Evolutionary conservation across 2,797 vertebrate species (phyloP), one percentile per base, ranked within the genome.

Genomic region (Falco biarmicus): DNA sequence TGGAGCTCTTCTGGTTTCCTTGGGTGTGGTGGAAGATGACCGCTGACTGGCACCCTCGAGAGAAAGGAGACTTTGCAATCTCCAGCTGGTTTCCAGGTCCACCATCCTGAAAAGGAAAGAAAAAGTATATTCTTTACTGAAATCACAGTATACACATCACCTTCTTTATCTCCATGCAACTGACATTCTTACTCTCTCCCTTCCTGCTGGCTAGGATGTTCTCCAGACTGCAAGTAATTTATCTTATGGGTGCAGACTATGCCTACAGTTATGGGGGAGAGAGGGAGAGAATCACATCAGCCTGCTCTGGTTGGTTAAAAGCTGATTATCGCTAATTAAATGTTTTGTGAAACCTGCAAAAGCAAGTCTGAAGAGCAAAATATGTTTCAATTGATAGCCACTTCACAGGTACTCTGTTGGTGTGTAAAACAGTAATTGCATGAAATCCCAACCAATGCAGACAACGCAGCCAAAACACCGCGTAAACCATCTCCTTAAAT

Each of bases 21-120:
- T 59, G 70, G 53, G 47, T 10, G 50, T 50, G 56, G 43, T 21
- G 25, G 79, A 65, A 64, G 79, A 37, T 1, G 89, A 92, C 75
- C 81, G 43, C 4, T 68, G 90, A 57, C 73, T 71, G 74, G 68
- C 84, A 75, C 5, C 85, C 56, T 68, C 15, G 10, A 95, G 69
- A 43, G 41, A 87, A 73, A 91, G 85, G 80, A 84, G 92, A 88
- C 87, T 91, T 94, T 31, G 95, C 57, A 74, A 81, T 47, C 63
- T 95, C 96, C 96, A 83, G 41, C 86, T 90, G 85, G 34, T 90
- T 86, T 71, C 95, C 89, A 84, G 70, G 84, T 78, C 89, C 94
- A 95, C 34, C 96, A 97, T 97, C 91, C 98, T 98, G 95, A 73
- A 97, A 97, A 93, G 85, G 54, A 95, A 96, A 93, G 69, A 76